phyloP scores from a whole-genome alignment of 2,113 vertebrate genomes.

The Apteryx mantelli region DNA sequence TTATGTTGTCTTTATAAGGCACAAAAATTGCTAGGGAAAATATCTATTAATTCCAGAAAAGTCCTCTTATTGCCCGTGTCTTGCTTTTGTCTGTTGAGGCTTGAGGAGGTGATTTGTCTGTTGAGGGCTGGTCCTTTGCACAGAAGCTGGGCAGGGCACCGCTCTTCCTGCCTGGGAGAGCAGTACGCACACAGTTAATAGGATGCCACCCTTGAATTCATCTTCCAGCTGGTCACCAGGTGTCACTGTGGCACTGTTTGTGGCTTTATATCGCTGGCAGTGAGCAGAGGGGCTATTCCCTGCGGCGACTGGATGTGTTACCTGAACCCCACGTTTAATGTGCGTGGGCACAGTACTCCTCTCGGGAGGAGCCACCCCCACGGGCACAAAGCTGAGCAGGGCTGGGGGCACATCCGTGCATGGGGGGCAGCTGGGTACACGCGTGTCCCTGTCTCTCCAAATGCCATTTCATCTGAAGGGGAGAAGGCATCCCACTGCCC shows the following conservation, averaged over 20 bases:
- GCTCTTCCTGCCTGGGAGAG: background rate
- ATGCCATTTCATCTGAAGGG: background rate
- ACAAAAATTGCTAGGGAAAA: background rate
- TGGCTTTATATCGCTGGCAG: background rate
- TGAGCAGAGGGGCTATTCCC: background rate
- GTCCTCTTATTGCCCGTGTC: rapidly evolving
- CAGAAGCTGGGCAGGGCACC: background rate
- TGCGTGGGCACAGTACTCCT: rapidly evolving
- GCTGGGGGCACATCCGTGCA: background rate
- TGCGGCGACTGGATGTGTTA: background rate
- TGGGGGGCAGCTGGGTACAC: background rate
- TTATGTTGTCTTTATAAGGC: background rate
- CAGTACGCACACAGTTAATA: rapidly evolving
- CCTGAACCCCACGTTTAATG: background rate
- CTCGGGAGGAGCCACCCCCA: background rate
- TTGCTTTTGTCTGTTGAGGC: background rate
- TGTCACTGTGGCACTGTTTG: background rate
- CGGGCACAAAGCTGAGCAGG: background rate
- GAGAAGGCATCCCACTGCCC: background rate
- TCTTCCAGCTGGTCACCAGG: background rate
- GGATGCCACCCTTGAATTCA: background rate
- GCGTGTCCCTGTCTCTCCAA: rapidly evolving
- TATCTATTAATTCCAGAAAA: background rate
- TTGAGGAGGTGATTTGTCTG: no score
- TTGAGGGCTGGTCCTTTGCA: background rate